A percentile compares a stretch with the other conserved stretches of the same genome.
These are phyloP conservation scores for Tylochromis polylepis DNA, from an alignment of 2,113 vertebrate species.

Conservation along the genomic window DNA sequence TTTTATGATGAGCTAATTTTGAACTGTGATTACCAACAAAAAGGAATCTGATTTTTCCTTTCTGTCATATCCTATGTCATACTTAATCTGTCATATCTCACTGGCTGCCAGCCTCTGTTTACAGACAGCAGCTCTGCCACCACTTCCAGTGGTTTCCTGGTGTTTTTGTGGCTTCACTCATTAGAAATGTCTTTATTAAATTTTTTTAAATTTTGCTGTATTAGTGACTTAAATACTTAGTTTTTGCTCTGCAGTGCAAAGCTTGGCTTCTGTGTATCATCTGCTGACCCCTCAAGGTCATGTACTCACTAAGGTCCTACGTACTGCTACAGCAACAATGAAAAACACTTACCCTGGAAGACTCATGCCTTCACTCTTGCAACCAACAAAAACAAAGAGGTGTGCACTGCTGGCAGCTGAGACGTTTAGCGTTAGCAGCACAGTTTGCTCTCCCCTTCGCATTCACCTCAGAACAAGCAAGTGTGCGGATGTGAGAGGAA, in stretches of 20 bases:
- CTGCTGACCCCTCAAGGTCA: not conserved
- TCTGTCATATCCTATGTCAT: too few relatives aligned
- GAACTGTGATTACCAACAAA: too few relatives aligned
- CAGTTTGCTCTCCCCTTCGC: not conserved
- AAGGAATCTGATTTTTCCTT: too few relatives aligned
- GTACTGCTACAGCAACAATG: not conserved
- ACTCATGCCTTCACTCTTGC: not conserved
- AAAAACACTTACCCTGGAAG: fast-evolving
- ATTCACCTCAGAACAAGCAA: not conserved
- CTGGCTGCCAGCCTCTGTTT: not conserved
- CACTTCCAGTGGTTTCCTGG: too few relatives aligned
- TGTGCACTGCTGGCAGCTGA: not conserved
- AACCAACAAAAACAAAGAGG: not conserved
- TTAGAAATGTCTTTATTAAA: not conserved
- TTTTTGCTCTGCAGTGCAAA: not conserved
- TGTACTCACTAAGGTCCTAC: not conserved
- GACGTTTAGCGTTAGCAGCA: not conserved
- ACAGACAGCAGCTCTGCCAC: not conserved
- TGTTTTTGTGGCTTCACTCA: not conserved
- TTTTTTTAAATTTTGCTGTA: not conserved
- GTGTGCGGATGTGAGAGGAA: not conserved
- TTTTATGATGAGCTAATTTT: not conserved
- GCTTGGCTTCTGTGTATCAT: not conserved
- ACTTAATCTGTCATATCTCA: not conserved
- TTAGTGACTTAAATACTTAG: not conserved